A percentile compares a stretch with the other conserved stretches of the same genome.
Evolutionary conservation across 2,113 vertebrate species (phyloP).

Genomic region (Callocephalon fimbriatum): DNA sequence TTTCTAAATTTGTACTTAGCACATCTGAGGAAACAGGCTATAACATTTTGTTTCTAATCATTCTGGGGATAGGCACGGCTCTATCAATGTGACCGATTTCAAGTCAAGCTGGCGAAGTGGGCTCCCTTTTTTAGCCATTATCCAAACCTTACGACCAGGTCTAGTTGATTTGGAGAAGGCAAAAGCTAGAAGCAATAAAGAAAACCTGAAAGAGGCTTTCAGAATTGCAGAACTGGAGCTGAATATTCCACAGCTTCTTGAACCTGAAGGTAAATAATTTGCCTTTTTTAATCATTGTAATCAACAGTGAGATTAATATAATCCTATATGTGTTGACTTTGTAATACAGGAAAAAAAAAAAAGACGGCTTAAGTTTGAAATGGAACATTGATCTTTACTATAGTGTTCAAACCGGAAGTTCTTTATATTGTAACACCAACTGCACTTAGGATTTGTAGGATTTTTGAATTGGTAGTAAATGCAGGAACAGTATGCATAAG

Average conservation of each 20-base stretch:
- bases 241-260: constrained; percentile 88
- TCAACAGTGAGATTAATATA: not conserved
- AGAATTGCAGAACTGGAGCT: constrained; percentile 87
- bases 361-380: not conserved
- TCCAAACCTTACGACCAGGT: constrained; percentile 85
- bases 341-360: not conserved
- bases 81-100: constrained; percentile 89
- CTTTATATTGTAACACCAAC: not conserved
- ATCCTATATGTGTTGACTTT: not conserved
- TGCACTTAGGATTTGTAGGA: not conserved
- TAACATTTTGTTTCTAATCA: not conserved
- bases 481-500: not conserved
- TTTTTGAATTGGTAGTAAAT: not conserved
- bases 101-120: constrained; percentile 93
- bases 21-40: not conserved
- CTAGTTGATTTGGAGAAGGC: constrained; percentile 86
- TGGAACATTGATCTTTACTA: not conserved
- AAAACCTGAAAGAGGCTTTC: constrained; percentile 94
- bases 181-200: constrained; percentile 84
- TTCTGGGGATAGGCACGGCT: constrained; percentile 77
- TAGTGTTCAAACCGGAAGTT: not conserved
- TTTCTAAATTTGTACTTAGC: not conserved
- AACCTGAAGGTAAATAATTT: constrained; percentile 85
- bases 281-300: not conserved
- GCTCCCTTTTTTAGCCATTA: constrained; percentile 89